Base-by-base conservation (phyloP, 2,888 invertebrate genomes). In the Agriotes lineatus region DNA sequence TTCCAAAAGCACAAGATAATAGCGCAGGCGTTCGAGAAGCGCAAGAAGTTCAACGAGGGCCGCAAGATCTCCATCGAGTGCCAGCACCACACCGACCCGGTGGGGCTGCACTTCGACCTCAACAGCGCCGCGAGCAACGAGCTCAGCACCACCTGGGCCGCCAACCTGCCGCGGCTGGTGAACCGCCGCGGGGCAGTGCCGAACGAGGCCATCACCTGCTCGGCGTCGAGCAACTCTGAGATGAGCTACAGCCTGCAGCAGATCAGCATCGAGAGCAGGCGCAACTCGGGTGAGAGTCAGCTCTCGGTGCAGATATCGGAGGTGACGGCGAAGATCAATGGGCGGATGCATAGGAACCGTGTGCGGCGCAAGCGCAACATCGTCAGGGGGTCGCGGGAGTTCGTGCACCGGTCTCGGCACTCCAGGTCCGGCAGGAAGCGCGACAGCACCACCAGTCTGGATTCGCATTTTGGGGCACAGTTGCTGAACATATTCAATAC, bases 101-200 rank as follows among this genome's bases (percentile, higher is more conserved):
- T 97, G 7, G 95, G 94, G 1, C 84, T 95, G 39, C 90, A 91
- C 77, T 91, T 92, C 73, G 91, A 91, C 77, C 78, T 91, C 52
- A 92, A 93, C 79, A 89, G 90, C 52, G 88, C 87, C 7, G 93
- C 91, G 59, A 93, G 94, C 68, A 92, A 92, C 74, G 95, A 95
- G 77, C 88, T 97, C 58, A 96, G 96, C 63, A 95, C 96, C 0
- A 94, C 95, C 0, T 97, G 96, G 95, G 95, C 95, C 39, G 95
- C 94, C 60, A 95, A 95, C 72, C 85, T 97, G 71, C 96, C 96
- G 0, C 92, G 95, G 74, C 89, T 96, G 79, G 91, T 96, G 0
- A 90, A 91, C 5, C 88, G 97, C 1, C 88, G 97, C 76, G 94
- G 94, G 76, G 97, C 96, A 0, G 85, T 97, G 9, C 92, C 90